A percentile compares a stretch with the other conserved stretches of the same genome.
Conservation (phyloP, 2,797 vertebrate species). For the Sebastes paucispinis region DNA sequence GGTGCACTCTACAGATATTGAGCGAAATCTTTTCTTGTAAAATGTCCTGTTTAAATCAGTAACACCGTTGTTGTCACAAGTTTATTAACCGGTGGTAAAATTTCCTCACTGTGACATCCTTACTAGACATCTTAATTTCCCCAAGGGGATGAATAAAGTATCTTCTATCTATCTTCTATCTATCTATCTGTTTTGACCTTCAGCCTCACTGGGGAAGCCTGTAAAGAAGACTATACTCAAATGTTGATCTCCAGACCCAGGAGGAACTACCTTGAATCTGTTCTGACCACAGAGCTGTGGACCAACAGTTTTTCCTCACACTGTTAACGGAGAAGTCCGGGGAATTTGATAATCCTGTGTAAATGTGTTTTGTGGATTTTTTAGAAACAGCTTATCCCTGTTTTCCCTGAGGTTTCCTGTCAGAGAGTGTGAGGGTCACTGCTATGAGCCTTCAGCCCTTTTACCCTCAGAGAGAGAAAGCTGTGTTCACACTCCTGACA, state of each 20-base stretch:
- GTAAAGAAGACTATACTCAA: not conserved
- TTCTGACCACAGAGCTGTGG: constrained; percentile 23
- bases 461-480: constrained; percentile 18
- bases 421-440: constrained; percentile 48
- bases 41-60: too few species aligned
- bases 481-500: constrained; percentile 22
- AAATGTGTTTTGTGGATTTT: constrained; percentile 71
- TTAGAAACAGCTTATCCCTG: constrained; percentile 53
- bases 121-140: too few species aligned
- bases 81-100: too few species aligned
- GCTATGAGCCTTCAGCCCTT: constrained; percentile 41
- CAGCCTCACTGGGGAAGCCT: not conserved
- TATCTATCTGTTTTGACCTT: not conserved
- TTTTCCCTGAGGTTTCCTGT: constrained; percentile 52
- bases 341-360: constrained; percentile 62
- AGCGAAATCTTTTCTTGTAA: too few species aligned
- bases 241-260: constrained; percentile 21
- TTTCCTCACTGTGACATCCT: too few species aligned
- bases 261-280: not conserved
- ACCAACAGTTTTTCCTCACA: constrained; percentile 25
- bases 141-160: too few species aligned
- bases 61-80: too few species aligned
- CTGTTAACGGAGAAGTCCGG: constrained; percentile 45
- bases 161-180: too few species aligned
- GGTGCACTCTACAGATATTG: too few species aligned